These are phyloP conservation scores for Grammomys surdaster DNA, from an alignment of 2,113 vertebrate species.

Conservation along the genomic window DNA sequence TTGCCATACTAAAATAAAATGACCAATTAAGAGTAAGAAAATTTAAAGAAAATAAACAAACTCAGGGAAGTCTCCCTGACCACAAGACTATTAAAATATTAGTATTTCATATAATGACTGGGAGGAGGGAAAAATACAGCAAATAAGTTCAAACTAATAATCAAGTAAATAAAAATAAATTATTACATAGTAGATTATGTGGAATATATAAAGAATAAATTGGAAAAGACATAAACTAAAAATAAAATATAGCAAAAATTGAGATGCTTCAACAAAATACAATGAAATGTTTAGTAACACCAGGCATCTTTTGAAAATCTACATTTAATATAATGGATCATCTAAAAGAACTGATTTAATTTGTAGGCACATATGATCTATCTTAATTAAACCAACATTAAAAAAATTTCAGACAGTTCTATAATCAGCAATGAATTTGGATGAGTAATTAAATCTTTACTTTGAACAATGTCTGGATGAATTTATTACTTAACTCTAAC, in stretches of 20 bases:
- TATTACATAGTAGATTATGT: not conserved
- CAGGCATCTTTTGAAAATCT: not conserved
- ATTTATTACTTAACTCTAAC: not conserved
- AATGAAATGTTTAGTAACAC: not conserved
- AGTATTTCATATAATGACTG: not conserved
- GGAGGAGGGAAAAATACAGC: not conserved
- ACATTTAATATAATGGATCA: not conserved
- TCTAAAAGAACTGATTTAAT: not conserved
- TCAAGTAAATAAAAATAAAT: not conserved
- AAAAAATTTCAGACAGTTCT: not conserved
- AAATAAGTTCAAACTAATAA: not conserved
- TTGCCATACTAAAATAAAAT: not conserved
- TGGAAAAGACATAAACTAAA: not conserved
- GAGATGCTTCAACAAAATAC: not conserved
- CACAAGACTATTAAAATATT: not conserved
- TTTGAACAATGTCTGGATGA: not conserved
- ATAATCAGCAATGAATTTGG: not conserved
- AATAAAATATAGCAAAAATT: not conserved
- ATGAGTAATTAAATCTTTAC: not conserved
- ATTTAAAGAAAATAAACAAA: not conserved
- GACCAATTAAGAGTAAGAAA: not conserved
- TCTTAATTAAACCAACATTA: not conserved
- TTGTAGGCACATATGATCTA: not conserved
- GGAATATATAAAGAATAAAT: not conserved
- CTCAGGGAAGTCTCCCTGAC: not conserved